A percentile compares a stretch with the other conserved stretches of the same genome.
Evolutionary conservation across 2,113 vertebrate genomes (phyloP).

Genomic region (Scomber scombrus): DNA sequence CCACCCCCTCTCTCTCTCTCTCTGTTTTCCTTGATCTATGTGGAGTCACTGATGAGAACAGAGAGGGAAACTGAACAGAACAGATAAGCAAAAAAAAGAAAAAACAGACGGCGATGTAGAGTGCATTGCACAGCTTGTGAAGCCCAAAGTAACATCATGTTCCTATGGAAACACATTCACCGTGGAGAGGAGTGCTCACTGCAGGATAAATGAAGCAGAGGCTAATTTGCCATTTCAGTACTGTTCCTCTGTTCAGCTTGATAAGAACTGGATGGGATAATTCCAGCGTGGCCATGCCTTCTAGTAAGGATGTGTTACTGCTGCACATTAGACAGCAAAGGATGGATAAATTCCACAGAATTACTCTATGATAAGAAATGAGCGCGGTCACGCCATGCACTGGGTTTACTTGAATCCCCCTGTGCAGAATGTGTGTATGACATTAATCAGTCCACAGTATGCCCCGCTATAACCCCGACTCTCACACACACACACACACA

Average conservation of each 20-base stretch:
- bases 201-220: constrained; percentile 77
- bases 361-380: constrained; percentile 57
- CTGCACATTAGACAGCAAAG: constrained; percentile 45
- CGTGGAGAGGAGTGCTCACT: constrained; percentile 61
- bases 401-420: constrained; percentile 46
- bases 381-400: constrained; percentile 30
- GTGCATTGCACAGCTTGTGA: constrained; percentile 46
- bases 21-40: constrained; percentile 30
- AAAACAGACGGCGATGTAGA: constrained; percentile 34
- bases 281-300: constrained; percentile 55
- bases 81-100: constrained; percentile 48
- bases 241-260: constrained; percentile 71
- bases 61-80: constrained; percentile 52
- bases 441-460: constrained; percentile 58
- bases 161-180: constrained; percentile 80
- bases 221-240: constrained; percentile 79
- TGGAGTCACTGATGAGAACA: constrained; percentile 38
- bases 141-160: constrained; percentile 74
- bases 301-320: constrained; percentile 55
- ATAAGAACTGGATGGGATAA: constrained; percentile 72
- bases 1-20: neutral
- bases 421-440: constrained; percentile 50
- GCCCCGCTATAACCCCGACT: constrained; percentile 32
- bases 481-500: constrained; percentile 8
- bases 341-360: constrained; percentile 57